phyloP scores from a whole-genome alignment of 1,140 invertebrate species.

The Xylocopa sonorina region DNA sequence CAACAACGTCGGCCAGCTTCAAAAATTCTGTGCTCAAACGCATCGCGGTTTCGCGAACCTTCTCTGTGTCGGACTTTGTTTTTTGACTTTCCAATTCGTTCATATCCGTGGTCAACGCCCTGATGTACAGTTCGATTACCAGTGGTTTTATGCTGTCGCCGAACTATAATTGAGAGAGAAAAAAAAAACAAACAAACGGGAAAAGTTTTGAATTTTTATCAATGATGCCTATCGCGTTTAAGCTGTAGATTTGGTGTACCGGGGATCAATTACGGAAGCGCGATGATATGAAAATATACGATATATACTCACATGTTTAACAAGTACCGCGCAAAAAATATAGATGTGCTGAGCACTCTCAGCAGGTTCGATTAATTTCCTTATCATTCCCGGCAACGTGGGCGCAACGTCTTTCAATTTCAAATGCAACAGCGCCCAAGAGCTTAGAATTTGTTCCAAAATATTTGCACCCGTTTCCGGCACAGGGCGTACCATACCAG shows the following conservation, averaged over 20 bases:
- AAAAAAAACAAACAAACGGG: constrained; percentile 21
- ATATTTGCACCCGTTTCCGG: constrained; percentile 81
- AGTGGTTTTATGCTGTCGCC: constrained; percentile 84
- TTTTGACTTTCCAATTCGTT: constrained; percentile 89
- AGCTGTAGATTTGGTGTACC: neutral
- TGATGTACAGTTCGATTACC: constrained; percentile 88
- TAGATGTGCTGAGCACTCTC: constrained; percentile 84
- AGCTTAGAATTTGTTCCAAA: constrained; percentile 81
- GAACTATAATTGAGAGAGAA: constrained; percentile 82
- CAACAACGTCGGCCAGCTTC: constrained; percentile 83
- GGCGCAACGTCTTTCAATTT: constrained; percentile 78
- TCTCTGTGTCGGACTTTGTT: constrained; percentile 81
- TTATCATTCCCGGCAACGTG: constrained; percentile 80
- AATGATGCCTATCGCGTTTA: too few relatives aligned
- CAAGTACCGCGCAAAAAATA: constrained; percentile 82
- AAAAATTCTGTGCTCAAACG: constrained; percentile 84
- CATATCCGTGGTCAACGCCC: constrained; percentile 88
- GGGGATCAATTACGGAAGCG: neutral
- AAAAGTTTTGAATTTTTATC: neutral
- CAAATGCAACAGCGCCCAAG: constrained; percentile 78
- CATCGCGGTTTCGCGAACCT: constrained; percentile 82
- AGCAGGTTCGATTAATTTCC: constrained; percentile 83
- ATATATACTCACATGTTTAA: constrained; percentile 81
- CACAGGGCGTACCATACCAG: constrained; percentile 82
- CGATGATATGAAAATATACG: neutral